A percentile compares a stretch with the other conserved stretches of the same genome.
These are phyloP conservation scores for Temnopleurus reevesii DNA, from an alignment of 53 echinoderm and acorn worm species.

Conservation along the genomic window DNA sequence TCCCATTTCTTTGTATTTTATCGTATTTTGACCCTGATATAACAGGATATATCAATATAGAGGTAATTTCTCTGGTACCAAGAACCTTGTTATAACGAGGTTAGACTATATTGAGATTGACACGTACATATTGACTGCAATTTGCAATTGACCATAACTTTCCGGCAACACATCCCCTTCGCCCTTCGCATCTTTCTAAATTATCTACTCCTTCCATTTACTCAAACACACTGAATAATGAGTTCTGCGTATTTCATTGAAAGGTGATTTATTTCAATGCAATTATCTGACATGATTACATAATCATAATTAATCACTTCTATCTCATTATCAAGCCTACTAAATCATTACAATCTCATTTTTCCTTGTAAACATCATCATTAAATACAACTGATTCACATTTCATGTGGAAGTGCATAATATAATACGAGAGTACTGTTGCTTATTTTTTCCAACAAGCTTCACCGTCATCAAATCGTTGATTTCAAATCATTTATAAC, in stretches of 20 bases:
- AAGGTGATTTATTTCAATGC: constrained; percentile 53
- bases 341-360: not conserved
- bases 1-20: no score
- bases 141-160: no score
- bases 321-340: constrained; percentile 17
- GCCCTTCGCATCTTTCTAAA: no score
- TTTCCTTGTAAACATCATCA: not conserved
- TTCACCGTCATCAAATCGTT: not conserved
- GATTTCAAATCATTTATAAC: not conserved
- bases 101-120: no score
- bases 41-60: no score
- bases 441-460: not conserved
- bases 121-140: no score
- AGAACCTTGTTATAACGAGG: no score
- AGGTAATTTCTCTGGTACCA: no score
- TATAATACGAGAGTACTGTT: not conserved
- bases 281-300: constrained; percentile 48
- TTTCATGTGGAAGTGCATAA: constrained; percentile 39
- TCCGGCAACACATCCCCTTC: no score
- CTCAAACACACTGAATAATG: not conserved
- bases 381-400: constrained; percentile 12
- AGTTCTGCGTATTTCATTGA: not conserved
- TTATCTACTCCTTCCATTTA: no score
- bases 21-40: no score
- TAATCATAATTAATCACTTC: not conserved